Percentiles rank a stretch among this genome's conserved stretches.
phyloP scores from a whole-genome alignment of 2,113 vertebrate species.

The Dipodomys stephensi region DNA sequence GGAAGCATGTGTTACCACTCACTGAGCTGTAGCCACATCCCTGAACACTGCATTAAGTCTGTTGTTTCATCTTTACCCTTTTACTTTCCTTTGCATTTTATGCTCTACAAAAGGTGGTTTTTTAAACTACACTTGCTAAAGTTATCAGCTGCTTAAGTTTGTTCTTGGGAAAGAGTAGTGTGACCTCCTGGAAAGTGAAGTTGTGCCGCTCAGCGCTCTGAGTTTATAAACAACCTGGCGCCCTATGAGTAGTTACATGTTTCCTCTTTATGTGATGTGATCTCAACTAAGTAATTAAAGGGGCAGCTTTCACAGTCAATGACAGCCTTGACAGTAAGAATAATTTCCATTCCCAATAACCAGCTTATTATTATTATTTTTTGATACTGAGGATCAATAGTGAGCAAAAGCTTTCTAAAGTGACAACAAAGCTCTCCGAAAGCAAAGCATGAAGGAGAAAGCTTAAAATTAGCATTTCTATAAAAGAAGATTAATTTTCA shows the following conservation, averaged over 20 bases:
- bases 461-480: conserved; percentile 48
- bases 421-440: not conserved
- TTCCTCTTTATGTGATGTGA: not conserved
- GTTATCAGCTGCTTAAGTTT: conserved; percentile 9
- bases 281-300: conserved; percentile 3
- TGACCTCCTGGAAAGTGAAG: not conserved
- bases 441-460: not conserved
- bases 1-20: not conserved
- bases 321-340: not conserved
- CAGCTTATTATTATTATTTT: not conserved
- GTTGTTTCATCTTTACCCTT: not conserved
- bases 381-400: not conserved
- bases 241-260: not conserved
- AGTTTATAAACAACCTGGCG: not conserved
- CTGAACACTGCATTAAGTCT: not conserved
- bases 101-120: not conserved
- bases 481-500: conserved; percentile 44
- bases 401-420: conserved; percentile 33
- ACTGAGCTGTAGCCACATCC: too few species aligned
- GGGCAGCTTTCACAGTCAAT: not conserved
- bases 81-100: not conserved
- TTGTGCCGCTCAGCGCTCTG: not conserved
- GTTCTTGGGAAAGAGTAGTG: not conserved
- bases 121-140: not conserved
- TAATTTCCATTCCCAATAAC: not conserved